Percentiles rank a stretch among this genome's conserved stretches.
Conservation (phyloP, 2,797 vertebrate genomes). For the Sus cebifrons region DNA sequence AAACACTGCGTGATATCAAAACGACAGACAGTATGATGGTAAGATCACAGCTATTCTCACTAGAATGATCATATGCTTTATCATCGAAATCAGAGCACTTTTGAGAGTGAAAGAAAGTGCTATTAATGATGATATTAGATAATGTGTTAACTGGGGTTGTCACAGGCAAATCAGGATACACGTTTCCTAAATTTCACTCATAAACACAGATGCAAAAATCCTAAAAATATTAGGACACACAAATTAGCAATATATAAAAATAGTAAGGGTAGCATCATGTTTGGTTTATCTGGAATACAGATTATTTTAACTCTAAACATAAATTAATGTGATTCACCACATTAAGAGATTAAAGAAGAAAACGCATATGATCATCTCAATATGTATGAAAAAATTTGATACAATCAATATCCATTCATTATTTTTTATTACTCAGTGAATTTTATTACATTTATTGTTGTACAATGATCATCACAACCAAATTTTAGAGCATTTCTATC, state of each 20-base stretch:
- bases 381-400: background rate
- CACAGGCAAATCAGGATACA: background rate
- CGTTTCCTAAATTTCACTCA: background rate
- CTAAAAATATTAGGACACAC: background rate
- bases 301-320: conserved; percentile 64
- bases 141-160: background rate
- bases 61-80: background rate
- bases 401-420: conserved; percentile 54
- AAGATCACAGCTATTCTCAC: background rate
- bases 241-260: conserved; percentile 46
- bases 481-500: too few species aligned
- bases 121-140: background rate
- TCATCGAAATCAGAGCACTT: background rate
- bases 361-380: background rate
- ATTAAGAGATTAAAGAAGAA: conserved; percentile 37
- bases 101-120: background rate
- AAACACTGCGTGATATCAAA: background rate
- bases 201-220: background rate
- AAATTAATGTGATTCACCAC: conserved; percentile 47
- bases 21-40: background rate
- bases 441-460: too few species aligned
- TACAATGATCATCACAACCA: too few species aligned
- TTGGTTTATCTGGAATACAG: conserved; percentile 7
- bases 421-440: background rate
- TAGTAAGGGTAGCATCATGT: background rate